Evolutionary conservation across 2,113 vertebrate species (phyloP).

Genomic region (Leptocoma aspasia): DNA sequence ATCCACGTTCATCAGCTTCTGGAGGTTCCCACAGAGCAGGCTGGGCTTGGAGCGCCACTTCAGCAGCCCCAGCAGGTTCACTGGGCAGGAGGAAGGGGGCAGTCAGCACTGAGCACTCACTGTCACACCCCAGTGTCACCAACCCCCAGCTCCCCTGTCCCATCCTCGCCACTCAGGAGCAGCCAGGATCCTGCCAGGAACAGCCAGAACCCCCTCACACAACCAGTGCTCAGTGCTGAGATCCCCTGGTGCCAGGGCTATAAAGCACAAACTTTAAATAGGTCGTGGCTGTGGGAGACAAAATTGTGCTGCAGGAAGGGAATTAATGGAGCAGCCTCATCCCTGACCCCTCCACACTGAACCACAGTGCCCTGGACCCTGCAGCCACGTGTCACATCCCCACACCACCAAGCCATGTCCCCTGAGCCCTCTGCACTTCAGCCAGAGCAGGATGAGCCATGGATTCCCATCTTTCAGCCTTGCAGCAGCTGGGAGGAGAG

Average conservation of each 20-base stretch:
- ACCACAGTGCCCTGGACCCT: neutral
- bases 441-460: neutral
- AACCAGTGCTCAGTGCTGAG: neutral
- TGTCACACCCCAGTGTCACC: rapidly evolving
- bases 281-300: neutral
- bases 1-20: constrained; percentile 65
- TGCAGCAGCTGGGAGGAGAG: rapidly evolving
- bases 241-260: neutral
- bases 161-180: neutral
- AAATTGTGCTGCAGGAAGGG: neutral
- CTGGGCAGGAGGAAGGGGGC: neutral
- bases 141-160: rapidly evolving
- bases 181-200: neutral
- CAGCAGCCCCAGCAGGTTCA: constrained; percentile 62
- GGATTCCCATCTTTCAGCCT: rapidly evolving
- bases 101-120: neutral
- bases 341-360: neutral
- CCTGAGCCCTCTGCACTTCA: neutral
- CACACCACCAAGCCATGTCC: neutral
- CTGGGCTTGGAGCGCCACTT: constrained; percentile 66
- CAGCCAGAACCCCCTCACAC: neutral
- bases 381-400: neutral
- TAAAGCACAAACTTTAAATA: neutral
- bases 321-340: neutral
- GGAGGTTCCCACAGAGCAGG: constrained; percentile 48